Percentiles rank a stretch among this genome's conserved stretches.
Evolutionary conservation across 1,140 invertebrate species (phyloP).

Genomic region (Drosophila kanapiae): DNA sequence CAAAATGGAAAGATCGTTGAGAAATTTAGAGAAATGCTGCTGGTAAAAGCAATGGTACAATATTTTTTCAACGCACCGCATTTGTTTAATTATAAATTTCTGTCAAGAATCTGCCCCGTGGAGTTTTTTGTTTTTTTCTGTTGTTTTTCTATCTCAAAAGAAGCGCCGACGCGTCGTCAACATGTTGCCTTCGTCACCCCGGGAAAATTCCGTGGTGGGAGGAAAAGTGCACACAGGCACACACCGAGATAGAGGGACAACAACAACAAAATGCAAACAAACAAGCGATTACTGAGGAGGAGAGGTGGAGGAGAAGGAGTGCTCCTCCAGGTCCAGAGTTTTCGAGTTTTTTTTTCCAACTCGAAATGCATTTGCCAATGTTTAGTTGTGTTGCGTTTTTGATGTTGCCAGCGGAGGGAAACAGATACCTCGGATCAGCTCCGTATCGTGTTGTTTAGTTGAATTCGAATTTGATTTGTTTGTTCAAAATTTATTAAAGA

Average conservation of each 20-base stretch:
- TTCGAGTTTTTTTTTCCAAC: conserved; percentile 14
- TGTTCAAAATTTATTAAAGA: conserved; percentile 79
- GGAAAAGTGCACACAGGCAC: conserved; percentile 29
- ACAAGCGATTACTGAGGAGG: conserved; percentile 42
- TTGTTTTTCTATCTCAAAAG: conserved; percentile 65
- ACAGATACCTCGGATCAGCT: conserved; percentile 21
- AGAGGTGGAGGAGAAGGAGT: conserved; percentile 14
- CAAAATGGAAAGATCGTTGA: conserved; percentile 56
- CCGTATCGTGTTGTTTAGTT: conserved; percentile 58
- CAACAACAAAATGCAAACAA: conserved; percentile 48
- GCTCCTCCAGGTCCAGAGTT: conserved; percentile 20
- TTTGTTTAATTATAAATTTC: conserved; percentile 84
- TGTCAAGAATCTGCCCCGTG: conserved; percentile 69
- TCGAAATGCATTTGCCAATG: conserved; percentile 49
- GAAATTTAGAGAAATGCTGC: conserved; percentile 75
- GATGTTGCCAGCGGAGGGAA: conserved; percentile 24
- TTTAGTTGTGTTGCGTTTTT: conserved; percentile 49
- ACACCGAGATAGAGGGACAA: conserved; percentile 29
- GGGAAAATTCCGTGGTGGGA: conserved; percentile 16
- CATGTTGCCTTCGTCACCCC: conserved; percentile 68
- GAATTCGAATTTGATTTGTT: conserved; percentile 77
- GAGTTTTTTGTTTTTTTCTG: conserved; percentile 21
- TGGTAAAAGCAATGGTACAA: conserved; percentile 71
- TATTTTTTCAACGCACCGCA: conserved; percentile 75
- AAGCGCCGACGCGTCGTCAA: conserved; percentile 72